Conservation (phyloP, 2,888 invertebrate genomes). For the Ochlodes sylvanus region DNA sequence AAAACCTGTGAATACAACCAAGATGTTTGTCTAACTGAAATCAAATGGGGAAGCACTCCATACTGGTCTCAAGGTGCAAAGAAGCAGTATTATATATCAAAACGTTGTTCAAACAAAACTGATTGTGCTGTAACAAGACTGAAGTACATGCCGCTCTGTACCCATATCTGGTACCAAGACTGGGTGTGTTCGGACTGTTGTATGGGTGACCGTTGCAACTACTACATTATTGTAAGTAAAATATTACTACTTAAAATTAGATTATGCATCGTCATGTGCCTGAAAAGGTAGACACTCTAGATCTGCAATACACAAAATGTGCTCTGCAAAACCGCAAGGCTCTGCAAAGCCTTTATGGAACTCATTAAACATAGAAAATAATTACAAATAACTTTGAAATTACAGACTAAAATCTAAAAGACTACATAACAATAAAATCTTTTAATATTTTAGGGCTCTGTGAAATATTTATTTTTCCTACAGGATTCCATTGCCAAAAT, state of each 20-base stretch:
- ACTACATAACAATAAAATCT: too few relatives aligned
- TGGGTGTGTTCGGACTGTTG: slow-evolving; percentile 99
- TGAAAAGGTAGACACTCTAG: too few relatives aligned
- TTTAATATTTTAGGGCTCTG: too few relatives aligned
- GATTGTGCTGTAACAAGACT: slow-evolving; percentile 90
- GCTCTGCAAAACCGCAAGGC: too few relatives aligned
- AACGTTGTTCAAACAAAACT: slow-evolving; percentile 93
- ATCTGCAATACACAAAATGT: too few relatives aligned
- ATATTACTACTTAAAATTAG: not conserved
- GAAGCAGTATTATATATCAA: slow-evolving; percentile 97
- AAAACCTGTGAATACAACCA: slow-evolving; percentile 95
- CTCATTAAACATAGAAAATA: too few relatives aligned
- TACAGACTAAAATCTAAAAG: too few relatives aligned
- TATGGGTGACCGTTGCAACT: slow-evolving; percentile 97
- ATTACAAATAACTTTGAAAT: too few relatives aligned
- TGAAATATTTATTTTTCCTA: too few relatives aligned
- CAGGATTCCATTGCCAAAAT: too few relatives aligned
- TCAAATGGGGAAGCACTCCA: slow-evolving; percentile 98
- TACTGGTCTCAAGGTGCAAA: slow-evolving; percentile 97
- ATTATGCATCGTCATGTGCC: too few relatives aligned
- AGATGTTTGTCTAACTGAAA: slow-evolving; percentile 94
- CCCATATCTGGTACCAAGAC: slow-evolving; percentile 97
- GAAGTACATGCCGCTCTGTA: slow-evolving; percentile 91
- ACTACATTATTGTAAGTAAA: slow-evolving; percentile 95
- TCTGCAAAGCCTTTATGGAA: too few relatives aligned